A percentile compares a stretch with the other conserved stretches of the same genome.
Conservation (phyloP, 2,888 invertebrate species). For the Nomada hirtipes region DNA sequence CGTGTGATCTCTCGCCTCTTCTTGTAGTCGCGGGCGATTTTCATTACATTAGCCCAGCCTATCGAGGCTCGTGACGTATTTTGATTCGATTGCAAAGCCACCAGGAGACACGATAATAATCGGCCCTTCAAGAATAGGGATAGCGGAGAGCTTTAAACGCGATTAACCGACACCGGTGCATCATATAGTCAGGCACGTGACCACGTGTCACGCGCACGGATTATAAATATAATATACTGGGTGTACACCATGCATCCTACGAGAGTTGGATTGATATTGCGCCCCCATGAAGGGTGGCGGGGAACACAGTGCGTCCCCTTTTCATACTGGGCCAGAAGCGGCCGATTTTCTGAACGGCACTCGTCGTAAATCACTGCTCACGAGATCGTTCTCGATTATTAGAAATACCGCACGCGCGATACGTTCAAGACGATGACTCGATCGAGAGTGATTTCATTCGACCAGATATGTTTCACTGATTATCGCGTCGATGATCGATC, state of each 20-base stretch:
- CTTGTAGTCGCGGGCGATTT: conserved; percentile 33
- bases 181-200: conserved; percentile 79
- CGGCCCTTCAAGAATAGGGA: conserved; percentile 61
- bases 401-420: conserved; percentile 59
- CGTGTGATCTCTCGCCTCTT: background rate
- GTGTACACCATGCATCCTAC: conserved; percentile 66
- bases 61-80: conserved; percentile 67
- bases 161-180: conserved; percentile 76
- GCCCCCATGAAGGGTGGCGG: conserved; percentile 35
- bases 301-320: background rate
- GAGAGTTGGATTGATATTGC: conserved; percentile 60
- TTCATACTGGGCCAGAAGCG: background rate
- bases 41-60: conserved; percentile 70
- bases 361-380: conserved; percentile 67
- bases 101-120: conserved; percentile 72
- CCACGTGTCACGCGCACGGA: conserved; percentile 81
- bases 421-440: conserved; percentile 21
- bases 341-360: conserved; percentile 27
- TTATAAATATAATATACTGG: conserved; percentile 83
- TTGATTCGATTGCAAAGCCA: conserved; percentile 79
- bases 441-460: conserved; percentile 11
- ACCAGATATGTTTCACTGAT: conserved; percentile 16
- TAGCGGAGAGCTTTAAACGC: conserved; percentile 77
- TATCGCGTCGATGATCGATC: conserved; percentile 48
- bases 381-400: conserved; percentile 63